phyloP scores from a whole-genome alignment of 1,140 invertebrate species.

The Zaprionus lachaisei region DNA sequence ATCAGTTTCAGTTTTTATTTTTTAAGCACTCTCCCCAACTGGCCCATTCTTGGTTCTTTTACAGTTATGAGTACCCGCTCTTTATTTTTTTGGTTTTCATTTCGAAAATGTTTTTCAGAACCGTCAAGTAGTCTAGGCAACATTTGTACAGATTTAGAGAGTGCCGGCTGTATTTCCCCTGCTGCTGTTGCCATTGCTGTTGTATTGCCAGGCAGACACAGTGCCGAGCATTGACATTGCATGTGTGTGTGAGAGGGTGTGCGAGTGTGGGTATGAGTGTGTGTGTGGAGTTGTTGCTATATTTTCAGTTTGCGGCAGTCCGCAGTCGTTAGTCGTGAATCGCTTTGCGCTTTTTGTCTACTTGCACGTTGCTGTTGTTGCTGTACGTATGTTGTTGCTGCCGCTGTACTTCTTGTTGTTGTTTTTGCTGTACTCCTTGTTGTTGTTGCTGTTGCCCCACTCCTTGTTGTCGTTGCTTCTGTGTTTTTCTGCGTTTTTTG shows the following conservation, averaged over 20 bases:
- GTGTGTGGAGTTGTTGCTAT: constrained; percentile 13
- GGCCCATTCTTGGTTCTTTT: too few relatives aligned
- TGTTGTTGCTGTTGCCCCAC: constrained; percentile 14
- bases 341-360: constrained; percentile 35
- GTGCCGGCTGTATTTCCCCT: constrained; percentile 32
- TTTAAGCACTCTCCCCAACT: too few relatives aligned
- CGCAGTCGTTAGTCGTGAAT: constrained; percentile 44
- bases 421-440: background rate
- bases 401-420: constrained; percentile 32
- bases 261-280: background rate
- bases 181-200: constrained; percentile 11
- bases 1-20: too few relatives aligned
- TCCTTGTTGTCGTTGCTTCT: constrained; percentile 7
- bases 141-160: constrained; percentile 32
- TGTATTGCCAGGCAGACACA: constrained; percentile 31
- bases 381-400: background rate
- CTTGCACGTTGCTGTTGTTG: background rate
- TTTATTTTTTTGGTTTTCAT: background rate
- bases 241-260: background rate
- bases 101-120: background rate
- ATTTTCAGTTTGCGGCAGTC: constrained; percentile 41
- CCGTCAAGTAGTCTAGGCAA: background rate
- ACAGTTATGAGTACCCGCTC: too few relatives aligned
- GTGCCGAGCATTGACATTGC: constrained; percentile 32
- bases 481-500: constrained; percentile 42